Evolutionary conservation across 2,113 vertebrate species (phyloP), one percentile per base, ranked within the genome.

Genomic region (Trichechus manatus): DNA sequence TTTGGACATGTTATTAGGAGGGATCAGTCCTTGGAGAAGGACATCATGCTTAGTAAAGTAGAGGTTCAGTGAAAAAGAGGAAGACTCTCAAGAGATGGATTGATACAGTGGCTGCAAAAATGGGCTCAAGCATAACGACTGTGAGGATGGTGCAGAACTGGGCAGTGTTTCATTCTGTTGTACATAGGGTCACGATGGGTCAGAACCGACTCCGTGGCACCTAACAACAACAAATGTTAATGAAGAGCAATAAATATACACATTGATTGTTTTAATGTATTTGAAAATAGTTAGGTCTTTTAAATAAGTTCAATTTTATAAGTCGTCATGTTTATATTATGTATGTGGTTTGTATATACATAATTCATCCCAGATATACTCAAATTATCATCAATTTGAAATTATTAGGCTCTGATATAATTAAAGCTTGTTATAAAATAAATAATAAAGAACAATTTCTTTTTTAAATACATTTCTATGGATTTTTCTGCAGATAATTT

Each of bases 401-500:
- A 39, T 82, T 36, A 85, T 7, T 79, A 78, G 66, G 19, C 15
- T 70, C 42, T 64, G 14, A 61, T 88, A 29, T 53, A 82, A 93
- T 85, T 85, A 85, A 81, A 92, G 8, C 6, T 83, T 91, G 8
- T 53, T 83, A 3, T 94, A 75, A 96, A 86, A 86, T 86, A 94
- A 87, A 66, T 82, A 94, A 81, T 39, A 70, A 29, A 80, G 23
- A 87, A n/a, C 6, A 79, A 42, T 79, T 42, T 78, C 44, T 66
- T 23, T 87, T 92, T 92, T 63, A 39, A 88, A 36, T 77, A 44
- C 27, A 91, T 79, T 81, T 88, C 66, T 88, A 72, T 79, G 61
- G 44, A 89, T 70, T 82, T 96, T 88, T 85, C 15, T 61, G 25
- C 9, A 10, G 7, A 85, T 59, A 93, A 91, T 97, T 89, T 93